Evolutionary conservation across 2,888 invertebrate genomes (phyloP).

Genomic region (Drosophila cognata): DNA sequence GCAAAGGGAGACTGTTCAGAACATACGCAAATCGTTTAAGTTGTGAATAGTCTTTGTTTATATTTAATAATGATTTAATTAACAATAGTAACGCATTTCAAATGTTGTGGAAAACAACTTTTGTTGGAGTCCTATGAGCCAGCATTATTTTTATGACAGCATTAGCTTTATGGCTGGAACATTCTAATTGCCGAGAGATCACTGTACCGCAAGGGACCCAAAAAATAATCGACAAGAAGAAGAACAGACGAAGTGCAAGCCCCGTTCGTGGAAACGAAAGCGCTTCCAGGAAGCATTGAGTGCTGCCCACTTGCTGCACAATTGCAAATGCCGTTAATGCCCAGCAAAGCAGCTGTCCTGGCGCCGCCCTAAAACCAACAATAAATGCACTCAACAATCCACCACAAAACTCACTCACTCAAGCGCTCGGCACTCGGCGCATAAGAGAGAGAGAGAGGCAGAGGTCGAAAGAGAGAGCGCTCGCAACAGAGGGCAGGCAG

Average conservation of each 20-base stretch:
- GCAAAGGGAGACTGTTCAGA: too few species aligned
- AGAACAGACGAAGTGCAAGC: constrained; percentile 25
- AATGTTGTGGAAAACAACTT: not conserved
- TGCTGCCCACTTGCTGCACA: constrained; percentile 69
- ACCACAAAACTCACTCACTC: constrained; percentile 35
- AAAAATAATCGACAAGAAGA: constrained; percentile 2
- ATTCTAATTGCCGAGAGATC: not conserved
- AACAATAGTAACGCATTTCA: not conserved
- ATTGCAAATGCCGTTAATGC: constrained; percentile 61
- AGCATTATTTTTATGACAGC: not conserved
- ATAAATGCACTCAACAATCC: constrained; percentile 59
- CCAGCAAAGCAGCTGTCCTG: constrained; percentile 51
- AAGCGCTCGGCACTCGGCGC: constrained; percentile 12
- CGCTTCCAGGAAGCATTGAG: constrained; percentile 71
- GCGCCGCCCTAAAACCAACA: constrained; percentile 57
- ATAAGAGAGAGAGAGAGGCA: constrained; percentile 12
- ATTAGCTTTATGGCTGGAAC: not conserved
- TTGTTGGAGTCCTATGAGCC: not conserved
- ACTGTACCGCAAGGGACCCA: constrained; percentile 11
- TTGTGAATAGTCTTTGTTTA: not conserved
- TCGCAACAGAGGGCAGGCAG: constrained; percentile 42
- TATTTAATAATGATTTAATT: not conserved
- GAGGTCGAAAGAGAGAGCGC: constrained; percentile 23
- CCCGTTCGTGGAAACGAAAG: constrained; percentile 68
- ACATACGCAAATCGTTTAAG: not conserved